phyloP scores from a whole-genome alignment of 2,113 vertebrate species.

The Dipodomys ordii region DNA sequence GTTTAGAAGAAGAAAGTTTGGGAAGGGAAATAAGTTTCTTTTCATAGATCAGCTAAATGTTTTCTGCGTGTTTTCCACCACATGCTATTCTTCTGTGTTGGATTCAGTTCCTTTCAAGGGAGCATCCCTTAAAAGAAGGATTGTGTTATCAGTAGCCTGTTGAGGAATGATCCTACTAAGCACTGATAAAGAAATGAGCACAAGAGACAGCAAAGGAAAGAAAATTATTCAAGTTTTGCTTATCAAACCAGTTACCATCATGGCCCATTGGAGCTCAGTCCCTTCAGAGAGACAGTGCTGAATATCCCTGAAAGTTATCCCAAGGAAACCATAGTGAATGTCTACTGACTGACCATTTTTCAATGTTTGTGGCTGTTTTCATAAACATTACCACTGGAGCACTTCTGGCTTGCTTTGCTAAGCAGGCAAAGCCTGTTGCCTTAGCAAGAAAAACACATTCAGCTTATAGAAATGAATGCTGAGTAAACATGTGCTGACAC shows the following conservation, averaged over 20 bases:
- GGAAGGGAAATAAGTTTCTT: neutral
- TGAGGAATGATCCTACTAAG: neutral
- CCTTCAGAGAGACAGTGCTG: neutral
- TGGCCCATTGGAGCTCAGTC: neutral
- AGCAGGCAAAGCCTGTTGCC: neutral
- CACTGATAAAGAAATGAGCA: neutral
- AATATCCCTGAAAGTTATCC: neutral
- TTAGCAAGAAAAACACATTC: neutral
- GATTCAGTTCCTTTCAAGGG: neutral
- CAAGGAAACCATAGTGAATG: neutral
- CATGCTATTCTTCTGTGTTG: neutral
- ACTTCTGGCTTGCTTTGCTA: neutral
- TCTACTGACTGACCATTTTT: neutral
- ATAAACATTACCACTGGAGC: neutral
- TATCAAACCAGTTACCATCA: neutral
- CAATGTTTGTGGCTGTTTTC: neutral
- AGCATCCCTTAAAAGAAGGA: neutral
- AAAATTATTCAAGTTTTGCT: neutral
- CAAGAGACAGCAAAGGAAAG: neutral
- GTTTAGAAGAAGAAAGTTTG: neutral
- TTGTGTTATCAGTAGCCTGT: neutral
- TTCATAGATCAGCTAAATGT: slow-evolving; percentile 17
- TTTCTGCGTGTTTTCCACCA: slow-evolving; percentile 26
- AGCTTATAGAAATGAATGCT: neutral
- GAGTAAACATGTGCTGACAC: neutral